Base-by-base conservation (phyloP, 2,888 invertebrate species). In the Baronia brevicornis region DNA sequence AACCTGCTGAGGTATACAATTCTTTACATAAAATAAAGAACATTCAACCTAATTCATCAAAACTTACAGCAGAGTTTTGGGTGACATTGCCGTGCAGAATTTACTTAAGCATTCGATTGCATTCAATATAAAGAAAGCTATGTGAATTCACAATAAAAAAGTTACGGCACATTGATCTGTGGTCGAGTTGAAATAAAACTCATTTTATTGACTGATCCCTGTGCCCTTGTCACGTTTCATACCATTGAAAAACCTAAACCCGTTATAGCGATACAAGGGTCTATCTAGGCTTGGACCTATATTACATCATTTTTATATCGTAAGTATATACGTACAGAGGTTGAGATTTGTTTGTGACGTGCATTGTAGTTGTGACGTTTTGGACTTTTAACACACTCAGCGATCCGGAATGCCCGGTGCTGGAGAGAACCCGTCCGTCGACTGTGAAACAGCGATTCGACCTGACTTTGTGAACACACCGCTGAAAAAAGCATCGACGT, bases 121-220 rank as follows among this genome's bases (percentile, higher is more conserved):
- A 52, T 60, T 44, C 43, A 44, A 48, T 40, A 57, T 51, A 62
- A 68, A 62, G 68, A 70, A 71, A 75, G 64, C 55, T 44, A 40
- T 43, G 51, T 48, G 53, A 62, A 66, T 50, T 49, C 48, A 38
- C 44, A 52, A 60, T 45, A 66, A 69, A n/a, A 67, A 64, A 63
- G 61, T 38, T 57, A 61, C 31, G 48, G 65, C 54, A 79, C 66
- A 77, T 66, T 78, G 77, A 69, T 73, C 79, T 72, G 75, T 77
- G 66, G 61, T 60, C 46, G 51, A 51, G 53, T 62, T 43, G 63
- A 52, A 70, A 79, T 80, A 80, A 79, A 80, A 77, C 53, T 64
- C 64, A 78, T 74, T 78, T 78, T 79, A 71, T 71, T 77, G 71
- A 74, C 68, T 69, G 72, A 77, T 73, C 63, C 55, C 46, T 61